Evolutionary conservation across 1,140 invertebrate genomes (phyloP).

Genomic region (Pinna nobilis): DNA sequence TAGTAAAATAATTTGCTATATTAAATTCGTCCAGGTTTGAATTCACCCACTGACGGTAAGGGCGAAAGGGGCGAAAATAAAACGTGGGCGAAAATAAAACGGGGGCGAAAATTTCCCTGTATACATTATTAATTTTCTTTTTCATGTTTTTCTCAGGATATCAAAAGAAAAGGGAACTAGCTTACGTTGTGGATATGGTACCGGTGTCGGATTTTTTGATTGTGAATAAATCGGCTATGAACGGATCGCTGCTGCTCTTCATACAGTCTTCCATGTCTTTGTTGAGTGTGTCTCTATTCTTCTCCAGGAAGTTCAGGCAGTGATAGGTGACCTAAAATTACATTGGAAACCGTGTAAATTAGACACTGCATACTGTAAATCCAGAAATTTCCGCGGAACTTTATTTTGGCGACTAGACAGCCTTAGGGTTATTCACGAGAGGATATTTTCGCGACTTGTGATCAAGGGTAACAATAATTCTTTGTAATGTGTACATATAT

Average conservation of each 20-base stretch:
- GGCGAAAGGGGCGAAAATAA: no score
- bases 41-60: no score
- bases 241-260: conserved; percentile 46
- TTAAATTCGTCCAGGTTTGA: no score
- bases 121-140: not conserved
- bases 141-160: not conserved
- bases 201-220: conserved; percentile 51
- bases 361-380: conserved; percentile 67
- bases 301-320: conserved; percentile 59
- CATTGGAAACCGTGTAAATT: not conserved
- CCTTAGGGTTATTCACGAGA: conserved; percentile 86
- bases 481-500: no score
- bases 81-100: no score
- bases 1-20: no score
- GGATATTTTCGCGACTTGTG: conserved; percentile 60
- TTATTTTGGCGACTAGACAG: conserved; percentile 92
- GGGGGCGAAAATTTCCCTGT: no score
- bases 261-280: conserved; percentile 48
- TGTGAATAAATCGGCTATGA: conserved; percentile 63
- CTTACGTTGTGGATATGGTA: conserved; percentile 65
- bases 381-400: conserved; percentile 24
- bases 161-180: no score
- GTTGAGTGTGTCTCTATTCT: conserved; percentile 66
- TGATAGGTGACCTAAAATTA: conserved; percentile 60
- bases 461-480: no score